phyloP scores from a whole-genome alignment of 2,888 invertebrate genomes.

The Tachystola acroxantha region DNA sequence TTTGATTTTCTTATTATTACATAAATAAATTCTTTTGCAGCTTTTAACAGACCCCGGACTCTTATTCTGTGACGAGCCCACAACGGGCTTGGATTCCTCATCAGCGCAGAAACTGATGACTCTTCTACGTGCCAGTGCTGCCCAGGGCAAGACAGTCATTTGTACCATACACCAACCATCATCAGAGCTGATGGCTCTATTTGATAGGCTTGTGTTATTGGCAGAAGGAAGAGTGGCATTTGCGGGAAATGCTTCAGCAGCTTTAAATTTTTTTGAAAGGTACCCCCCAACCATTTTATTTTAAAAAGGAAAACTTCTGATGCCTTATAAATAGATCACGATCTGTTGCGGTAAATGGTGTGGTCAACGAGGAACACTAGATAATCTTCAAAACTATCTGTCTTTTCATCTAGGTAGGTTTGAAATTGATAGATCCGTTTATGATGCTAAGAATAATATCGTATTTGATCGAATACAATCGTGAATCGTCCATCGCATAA shows the following conservation, averaged over 20 bases:
- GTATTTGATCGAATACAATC: slow-evolving; percentile 12
- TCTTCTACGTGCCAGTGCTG: slow-evolving; percentile 83
- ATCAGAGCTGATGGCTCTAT: slow-evolving; percentile 90
- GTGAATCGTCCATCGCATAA: background rate
- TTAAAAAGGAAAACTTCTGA: too few relatives aligned
- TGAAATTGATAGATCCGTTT: too few relatives aligned
- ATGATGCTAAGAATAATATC: too few relatives aligned
- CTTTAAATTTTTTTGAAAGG: slow-evolving; percentile 78
- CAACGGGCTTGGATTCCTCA: slow-evolving; percentile 94
- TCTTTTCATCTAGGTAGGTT: too few relatives aligned
- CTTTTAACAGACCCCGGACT: slow-evolving; percentile 93
- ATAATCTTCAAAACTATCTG: too few relatives aligned
- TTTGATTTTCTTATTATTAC: too few relatives aligned
- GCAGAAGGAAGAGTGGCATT: slow-evolving; percentile 93
- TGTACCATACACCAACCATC: slow-evolving; percentile 98
- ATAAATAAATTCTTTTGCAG: slow-evolving; percentile 42
- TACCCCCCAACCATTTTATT: too few relatives aligned
- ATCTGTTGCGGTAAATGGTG: too few relatives aligned
- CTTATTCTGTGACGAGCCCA: slow-evolving; percentile 97
- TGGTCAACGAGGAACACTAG: too few relatives aligned
- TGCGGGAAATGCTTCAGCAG: slow-evolving; percentile 82
- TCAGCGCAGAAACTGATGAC: slow-evolving; percentile 92
- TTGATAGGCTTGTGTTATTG: slow-evolving; percentile 86
- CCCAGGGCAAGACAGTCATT: slow-evolving; percentile 89
- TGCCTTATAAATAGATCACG: too few relatives aligned